A percentile compares a stretch with the other conserved stretches of the same genome.
These are phyloP conservation scores for Oplegnathus fasciatus DNA, from an alignment of 2,113 vertebrate genomes.

Conservation along the genomic window DNA sequence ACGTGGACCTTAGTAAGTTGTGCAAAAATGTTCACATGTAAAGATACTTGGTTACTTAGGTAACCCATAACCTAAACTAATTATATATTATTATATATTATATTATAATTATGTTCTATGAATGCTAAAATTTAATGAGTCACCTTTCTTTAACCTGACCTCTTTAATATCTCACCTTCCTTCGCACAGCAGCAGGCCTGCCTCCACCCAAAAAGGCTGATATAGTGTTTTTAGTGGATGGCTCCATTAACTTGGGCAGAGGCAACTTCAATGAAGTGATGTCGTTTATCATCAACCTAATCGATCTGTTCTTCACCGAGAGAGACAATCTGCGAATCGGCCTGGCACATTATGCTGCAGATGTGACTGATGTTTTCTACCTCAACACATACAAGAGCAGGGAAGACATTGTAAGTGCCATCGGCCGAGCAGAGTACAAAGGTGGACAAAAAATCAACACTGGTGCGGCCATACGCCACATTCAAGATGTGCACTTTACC, in stretches of 20 bases:
- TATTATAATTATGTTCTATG: too few relatives aligned
- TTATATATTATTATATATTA: too few relatives aligned
- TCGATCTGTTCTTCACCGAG: conserved; percentile 89
- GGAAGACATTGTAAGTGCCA: conserved; percentile 87
- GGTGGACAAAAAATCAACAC: conserved; percentile 90
- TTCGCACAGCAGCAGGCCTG: conserved; percentile 29
- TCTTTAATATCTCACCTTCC: conserved; percentile 4
- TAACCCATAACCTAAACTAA: neutral
- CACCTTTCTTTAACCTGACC: neutral
- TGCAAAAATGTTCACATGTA: conserved; percentile 4
- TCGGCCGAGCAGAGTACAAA: conserved; percentile 88
- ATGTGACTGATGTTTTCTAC: conserved; percentile 93
- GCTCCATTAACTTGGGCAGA: conserved; percentile 93
- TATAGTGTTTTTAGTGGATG: conserved; percentile 95
- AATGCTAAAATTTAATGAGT: neutral
- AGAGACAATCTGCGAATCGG: conserved; percentile 90
- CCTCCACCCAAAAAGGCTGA: conserved; percentile 89
- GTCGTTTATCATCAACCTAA: conserved; percentile 87
- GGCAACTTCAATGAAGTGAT: conserved; percentile 89
- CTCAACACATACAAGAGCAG: conserved; percentile 89
- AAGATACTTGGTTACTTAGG: neutral
- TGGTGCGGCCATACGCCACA: conserved; percentile 87
- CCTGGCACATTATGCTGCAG: conserved; percentile 92
- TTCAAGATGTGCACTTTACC: conserved; percentile 90
- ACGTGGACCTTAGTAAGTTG: conserved; percentile 68